Base-by-base conservation (phyloP, 2,797 vertebrate genomes). In the Hypotaenidia okinawae region DNA sequence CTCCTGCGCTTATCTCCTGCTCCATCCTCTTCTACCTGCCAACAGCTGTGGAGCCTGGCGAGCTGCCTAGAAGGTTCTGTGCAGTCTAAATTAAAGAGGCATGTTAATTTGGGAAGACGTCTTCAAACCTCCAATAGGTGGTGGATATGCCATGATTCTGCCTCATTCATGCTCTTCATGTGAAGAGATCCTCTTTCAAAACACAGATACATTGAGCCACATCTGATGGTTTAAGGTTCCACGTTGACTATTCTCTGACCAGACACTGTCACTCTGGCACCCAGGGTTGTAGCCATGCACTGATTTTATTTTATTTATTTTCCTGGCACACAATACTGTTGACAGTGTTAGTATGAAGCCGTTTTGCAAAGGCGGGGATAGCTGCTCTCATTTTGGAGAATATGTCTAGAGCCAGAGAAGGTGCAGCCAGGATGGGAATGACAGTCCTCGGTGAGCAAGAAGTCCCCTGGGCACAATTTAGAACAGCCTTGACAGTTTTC, bases 11-110 rank as follows among this genome's bases (percentile, higher is more conserved):
- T 86, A 58, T 90, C 80, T 95, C 27, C 41, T 93, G 33, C 72
- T 91, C 64, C 25, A n/a, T 93, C 49, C 32, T 76, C 37, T 80
- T 83, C n/a, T 92, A 92, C 77, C 93, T 95, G 88, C 51, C 75
- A 90, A 28, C 41, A 87, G 80, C 85, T 92, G 52, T 32, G 68
- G 68, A 54, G 30, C 41, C 22, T 87, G 80, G 80, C 23, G 1
- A 90, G 68, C 16, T 89, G 80, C 75, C 70, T 87, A 39, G 80
- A 87, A 80, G 13, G 28, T 32, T 74, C 41, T 83, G 37, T 8
- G 3, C 18, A 66, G 21, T 13, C 28, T 89, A 59, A 92, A 94
- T 90, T 89, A 89, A 62, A 91, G 64, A 83, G 24, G 33, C 8
- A 39, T 77, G n/a, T 72, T 90, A 70, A 90, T 93, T 96, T 70